These are phyloP conservation scores for Argentina silus DNA, from an alignment of 2,797 vertebrate genomes.

Conservation along the genomic window DNA sequence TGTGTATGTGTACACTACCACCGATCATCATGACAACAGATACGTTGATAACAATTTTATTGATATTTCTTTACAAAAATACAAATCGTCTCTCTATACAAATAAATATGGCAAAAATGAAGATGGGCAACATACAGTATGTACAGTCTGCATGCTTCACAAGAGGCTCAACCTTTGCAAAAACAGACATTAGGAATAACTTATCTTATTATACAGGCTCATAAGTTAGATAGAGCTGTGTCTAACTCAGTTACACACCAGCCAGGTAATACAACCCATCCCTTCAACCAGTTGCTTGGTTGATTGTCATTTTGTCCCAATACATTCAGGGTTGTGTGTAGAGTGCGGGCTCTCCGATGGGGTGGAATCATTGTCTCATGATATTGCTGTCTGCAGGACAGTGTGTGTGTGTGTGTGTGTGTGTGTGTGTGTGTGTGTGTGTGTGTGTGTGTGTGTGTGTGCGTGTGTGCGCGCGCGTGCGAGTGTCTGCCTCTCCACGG, in stretches of 20 bases:
- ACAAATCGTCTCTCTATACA: constrained; percentile 74
- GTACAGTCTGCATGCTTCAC: constrained; percentile 62
- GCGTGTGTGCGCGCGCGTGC: too few species aligned
- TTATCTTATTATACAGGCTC: constrained; percentile 66
- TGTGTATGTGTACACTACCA: not conserved
- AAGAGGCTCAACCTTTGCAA: constrained; percentile 74
- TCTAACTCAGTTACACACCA: constrained; percentile 22
- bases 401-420: constrained; percentile 10
- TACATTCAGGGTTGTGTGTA: constrained; percentile 69
- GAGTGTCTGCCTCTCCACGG: too few species aligned
- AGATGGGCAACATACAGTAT: constrained; percentile 55
- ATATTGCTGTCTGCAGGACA: constrained; percentile 7
- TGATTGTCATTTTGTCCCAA: constrained; percentile 24
- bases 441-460: not conserved
- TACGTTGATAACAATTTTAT: constrained; percentile 53
- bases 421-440: constrained; percentile 8
- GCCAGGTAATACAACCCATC: constrained; percentile 33
- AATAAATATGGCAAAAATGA: constrained; percentile 77
- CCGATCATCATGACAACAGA: constrained; percentile 3
- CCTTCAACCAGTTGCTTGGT: constrained; percentile 24
- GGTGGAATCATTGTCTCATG: constrained; percentile 11
- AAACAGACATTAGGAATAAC: constrained; percentile 69
- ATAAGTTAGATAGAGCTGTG: constrained; percentile 65
- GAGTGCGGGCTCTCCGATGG: constrained; percentile 29
- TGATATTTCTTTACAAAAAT: constrained; percentile 74